phyloP scores from a whole-genome alignment of 2,888 invertebrate genomes.

The Lochmaea capreae region DNA sequence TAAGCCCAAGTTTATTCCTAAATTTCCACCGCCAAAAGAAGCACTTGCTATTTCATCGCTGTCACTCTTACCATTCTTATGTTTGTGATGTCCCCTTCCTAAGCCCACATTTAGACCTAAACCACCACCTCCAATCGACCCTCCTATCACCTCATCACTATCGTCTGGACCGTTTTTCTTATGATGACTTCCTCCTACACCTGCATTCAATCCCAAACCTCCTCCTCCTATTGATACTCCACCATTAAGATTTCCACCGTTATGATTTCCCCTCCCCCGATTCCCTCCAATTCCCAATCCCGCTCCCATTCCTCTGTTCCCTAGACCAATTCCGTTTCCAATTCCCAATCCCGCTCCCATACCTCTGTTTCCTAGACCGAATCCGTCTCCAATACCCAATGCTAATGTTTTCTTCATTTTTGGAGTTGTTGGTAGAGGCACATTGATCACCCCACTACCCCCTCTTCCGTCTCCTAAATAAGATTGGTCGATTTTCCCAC shows the following conservation, averaged over 20 bases:
- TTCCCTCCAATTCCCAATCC: not conserved
- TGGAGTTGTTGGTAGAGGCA: not conserved
- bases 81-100: not conserved
- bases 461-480: slow-evolving; percentile 11
- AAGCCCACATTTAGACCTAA: not conserved
- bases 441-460: not conserved
- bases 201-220: not conserved
- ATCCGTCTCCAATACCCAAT: not conserved
- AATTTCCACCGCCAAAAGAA: not conserved
- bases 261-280: not conserved
- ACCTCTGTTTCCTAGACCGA: not conserved
- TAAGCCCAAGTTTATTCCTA: not conserved
- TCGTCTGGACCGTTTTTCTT: not conserved
- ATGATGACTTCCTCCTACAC: not conserved
- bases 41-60: not conserved
- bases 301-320: not conserved
- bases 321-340: slow-evolving; percentile 1
- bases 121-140: not conserved
- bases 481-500: slow-evolving; percentile 19
- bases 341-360: not conserved
- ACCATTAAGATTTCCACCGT: not conserved
- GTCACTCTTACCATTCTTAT: not conserved
- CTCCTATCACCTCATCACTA: not conserved
- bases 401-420: not conserved
- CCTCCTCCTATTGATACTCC: not conserved